Base-by-base conservation (phyloP, 2,888 invertebrate genomes). In the Trypoxylon attenuatum region DNA sequence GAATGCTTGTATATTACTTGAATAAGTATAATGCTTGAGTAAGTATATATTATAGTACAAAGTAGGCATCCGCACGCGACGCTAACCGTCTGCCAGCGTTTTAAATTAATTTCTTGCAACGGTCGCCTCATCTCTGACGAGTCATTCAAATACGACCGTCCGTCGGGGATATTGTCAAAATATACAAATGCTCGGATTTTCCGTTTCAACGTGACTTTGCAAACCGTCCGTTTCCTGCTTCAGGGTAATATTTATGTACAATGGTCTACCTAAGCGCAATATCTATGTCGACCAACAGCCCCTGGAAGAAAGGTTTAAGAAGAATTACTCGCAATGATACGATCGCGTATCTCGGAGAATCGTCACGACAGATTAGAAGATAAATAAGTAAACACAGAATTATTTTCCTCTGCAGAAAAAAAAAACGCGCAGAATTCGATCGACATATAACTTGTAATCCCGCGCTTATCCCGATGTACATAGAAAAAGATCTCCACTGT, bases 11-110 rank as follows among this genome's bases (percentile, higher is more conserved):
- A 65, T 42, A 59, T 71, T 73, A 41, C 56, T 25, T 55, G 59
- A 60, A 68, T 61, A 73, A 25, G 59, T 63, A 56, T 71, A n/a
- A n/a, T n/a, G n/a, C n/a, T 33, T 13, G n/a, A 27, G 33, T 33
- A 13, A 13, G 10, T 33, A 8, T 10, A 13, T 21, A 21, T 8
- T 73, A 76, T 66, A 43, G 50, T 76, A 76, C 61, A 76, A 62
- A 68, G 57, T 76, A 72, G 69, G 64, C 71, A 69, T 63, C 73
- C 58, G 57, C 53, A 55, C 54, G 43, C 57, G 53, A 72, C 51
- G 27, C 15, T 42, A 23, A 61, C 56, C 58, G 41, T 25, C 33
- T n/a, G n/a, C 46, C 57, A 57, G 39, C 38, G 22, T 45, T 18
- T 21, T 50, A 27, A 58, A 67, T 65, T 49, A 64, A 62, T 41